Conservation (phyloP, 2,888 invertebrate genomes). For the Cephalotes varians region DNA sequence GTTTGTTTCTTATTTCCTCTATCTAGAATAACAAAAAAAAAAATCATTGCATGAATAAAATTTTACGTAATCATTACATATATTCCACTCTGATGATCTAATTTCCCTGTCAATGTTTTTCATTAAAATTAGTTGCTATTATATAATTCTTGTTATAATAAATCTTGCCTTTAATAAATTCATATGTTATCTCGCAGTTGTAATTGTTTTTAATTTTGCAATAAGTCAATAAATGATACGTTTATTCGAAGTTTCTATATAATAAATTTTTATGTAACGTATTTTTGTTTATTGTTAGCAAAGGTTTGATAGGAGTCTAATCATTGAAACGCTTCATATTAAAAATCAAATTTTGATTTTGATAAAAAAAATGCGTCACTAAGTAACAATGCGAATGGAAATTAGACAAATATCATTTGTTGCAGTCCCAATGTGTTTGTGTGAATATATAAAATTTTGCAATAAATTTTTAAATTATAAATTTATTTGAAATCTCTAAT, state of each 20-base stretch:
- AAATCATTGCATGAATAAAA: neutral
- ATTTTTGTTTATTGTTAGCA: neutral
- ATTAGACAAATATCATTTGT: too few species aligned
- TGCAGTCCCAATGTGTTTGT: too few species aligned
- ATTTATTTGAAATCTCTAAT: too few species aligned
- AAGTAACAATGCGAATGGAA: neutral
- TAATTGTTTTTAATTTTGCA: neutral
- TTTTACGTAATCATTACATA: constrained; percentile 19
- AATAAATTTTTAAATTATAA: too few species aligned
- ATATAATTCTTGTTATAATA: neutral
- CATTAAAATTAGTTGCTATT: neutral
- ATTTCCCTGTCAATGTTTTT: neutral
- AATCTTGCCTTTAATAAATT: neutral
- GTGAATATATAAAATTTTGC: too few species aligned
- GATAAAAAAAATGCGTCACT: neutral
- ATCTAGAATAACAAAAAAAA: neutral
- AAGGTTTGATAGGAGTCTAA: neutral
- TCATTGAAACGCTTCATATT: neutral
- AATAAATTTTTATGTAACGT: neutral
- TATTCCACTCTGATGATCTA: neutral
- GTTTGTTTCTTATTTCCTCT: constrained; percentile 11
- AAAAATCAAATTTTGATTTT: neutral
- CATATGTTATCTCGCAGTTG: neutral
- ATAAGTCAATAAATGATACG: neutral
- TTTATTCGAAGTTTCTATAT: neutral